A percentile compares a stretch with the other conserved stretches of the same genome.
Evolutionary conservation across 2,113 vertebrate species (phyloP).

Genomic region (Sterna hirundo): DNA sequence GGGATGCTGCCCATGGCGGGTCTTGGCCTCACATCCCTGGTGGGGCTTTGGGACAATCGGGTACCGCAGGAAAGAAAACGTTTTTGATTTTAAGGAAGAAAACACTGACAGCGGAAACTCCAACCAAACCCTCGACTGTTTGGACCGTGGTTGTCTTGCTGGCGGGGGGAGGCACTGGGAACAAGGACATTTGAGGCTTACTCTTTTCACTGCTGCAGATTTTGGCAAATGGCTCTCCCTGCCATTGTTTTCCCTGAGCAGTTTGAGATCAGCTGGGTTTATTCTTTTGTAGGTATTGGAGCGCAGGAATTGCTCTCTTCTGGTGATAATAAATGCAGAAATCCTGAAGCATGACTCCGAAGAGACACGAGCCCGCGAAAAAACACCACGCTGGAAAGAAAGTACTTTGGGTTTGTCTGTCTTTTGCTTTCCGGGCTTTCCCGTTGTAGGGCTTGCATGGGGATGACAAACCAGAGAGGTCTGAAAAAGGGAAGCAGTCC

Average conservation of each 20-base stretch:
- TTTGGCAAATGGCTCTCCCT: neutral
- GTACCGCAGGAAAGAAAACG: neutral
- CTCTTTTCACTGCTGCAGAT: neutral
- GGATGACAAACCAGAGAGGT: neutral
- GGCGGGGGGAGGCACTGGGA: neutral
- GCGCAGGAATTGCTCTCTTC: conserved; percentile 9
- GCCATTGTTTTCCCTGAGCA: neutral
- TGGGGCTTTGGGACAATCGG: neutral
- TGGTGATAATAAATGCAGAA: conserved; percentile 42
- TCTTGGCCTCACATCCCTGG: neutral
- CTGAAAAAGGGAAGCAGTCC: neutral
- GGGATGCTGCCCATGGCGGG: neutral
- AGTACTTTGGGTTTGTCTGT: neutral
- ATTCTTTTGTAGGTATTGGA: conserved; percentile 8
- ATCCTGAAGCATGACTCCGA: neutral
- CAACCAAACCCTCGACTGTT: neutral
- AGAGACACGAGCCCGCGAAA: neutral
- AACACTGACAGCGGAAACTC: neutral
- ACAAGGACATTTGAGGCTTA: neutral
- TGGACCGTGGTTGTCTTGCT: neutral
- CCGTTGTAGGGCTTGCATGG: neutral
- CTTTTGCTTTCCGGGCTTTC: neutral
- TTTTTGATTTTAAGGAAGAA: neutral
- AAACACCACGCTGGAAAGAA: neutral
- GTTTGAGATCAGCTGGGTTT: conserved; percentile 53